Evolutionary conservation across 1,140 invertebrate species (phyloP).

Genomic region (Temnothorax longispinosus): DNA sequence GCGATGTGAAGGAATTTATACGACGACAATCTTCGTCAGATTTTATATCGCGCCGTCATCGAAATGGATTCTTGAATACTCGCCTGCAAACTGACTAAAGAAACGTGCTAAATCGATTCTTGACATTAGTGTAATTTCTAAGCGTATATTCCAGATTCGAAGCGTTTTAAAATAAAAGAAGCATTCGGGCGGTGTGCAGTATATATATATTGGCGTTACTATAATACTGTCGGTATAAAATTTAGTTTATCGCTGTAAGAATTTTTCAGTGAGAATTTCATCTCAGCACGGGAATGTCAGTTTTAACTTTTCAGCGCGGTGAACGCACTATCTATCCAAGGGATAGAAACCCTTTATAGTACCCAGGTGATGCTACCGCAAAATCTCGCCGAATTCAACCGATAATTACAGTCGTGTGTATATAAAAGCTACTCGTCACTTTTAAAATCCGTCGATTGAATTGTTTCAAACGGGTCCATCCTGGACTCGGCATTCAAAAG

Average conservation of each 20-base stretch:
- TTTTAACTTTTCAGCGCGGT: slow-evolving; percentile 20
- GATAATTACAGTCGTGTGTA: neutral
- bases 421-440: neutral
- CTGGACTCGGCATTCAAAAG: neutral
- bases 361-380: neutral
- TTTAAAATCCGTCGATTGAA: neutral
- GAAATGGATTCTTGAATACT: slow-evolving; percentile 8
- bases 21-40: slow-evolving; percentile 12
- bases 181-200: neutral
- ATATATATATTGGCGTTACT: neutral
- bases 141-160: neutral
- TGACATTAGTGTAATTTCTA: neutral
- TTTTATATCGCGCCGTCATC: neutral
- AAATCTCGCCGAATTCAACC: slow-evolving; percentile 28
- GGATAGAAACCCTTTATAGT: neutral
- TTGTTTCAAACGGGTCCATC: neutral
- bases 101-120: slow-evolving; percentile 7
- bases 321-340: neutral
- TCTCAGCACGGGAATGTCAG: neutral
- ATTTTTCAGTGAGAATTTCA: slow-evolving; percentile 3
- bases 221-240: slow-evolving; percentile 9
- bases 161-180: neutral
- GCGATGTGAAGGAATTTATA: slow-evolving; percentile 24
- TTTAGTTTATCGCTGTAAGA: neutral
- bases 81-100: neutral